A percentile compares a stretch with the other conserved stretches of the same genome.
These are phyloP conservation scores for Cololabis saira DNA, from an alignment of 2,113 vertebrate genomes.

Conservation along the genomic window DNA sequence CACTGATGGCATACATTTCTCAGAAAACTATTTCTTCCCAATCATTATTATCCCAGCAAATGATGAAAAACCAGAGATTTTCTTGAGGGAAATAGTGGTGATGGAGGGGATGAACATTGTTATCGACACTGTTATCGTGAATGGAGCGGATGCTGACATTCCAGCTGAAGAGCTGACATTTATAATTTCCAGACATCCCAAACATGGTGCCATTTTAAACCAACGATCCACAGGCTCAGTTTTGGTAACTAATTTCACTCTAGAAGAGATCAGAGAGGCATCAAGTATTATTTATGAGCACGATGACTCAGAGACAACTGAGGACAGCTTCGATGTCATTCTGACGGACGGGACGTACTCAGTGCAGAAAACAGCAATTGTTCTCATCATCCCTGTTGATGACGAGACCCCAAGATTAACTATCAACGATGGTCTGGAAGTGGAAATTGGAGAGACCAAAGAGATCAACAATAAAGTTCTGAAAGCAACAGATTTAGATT, in stretches of 20 bases:
- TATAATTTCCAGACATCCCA: conserved; percentile 85
- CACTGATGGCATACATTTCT: conserved; percentile 94
- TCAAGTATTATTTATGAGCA: conserved; percentile 96
- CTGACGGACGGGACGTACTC: conserved; percentile 89
- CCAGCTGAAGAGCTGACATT: conserved; percentile 86
- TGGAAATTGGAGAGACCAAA: conserved; percentile 89
- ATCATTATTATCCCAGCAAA: conserved; percentile 88
- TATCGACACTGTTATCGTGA: conserved; percentile 88
- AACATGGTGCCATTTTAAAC: conserved; percentile 88
- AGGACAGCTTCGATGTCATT: conserved; percentile 89
- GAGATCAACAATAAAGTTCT: conserved; percentile 85
- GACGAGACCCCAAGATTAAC: conserved; percentile 94
- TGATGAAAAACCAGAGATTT: conserved; percentile 94
- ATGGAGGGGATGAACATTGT: conserved; percentile 96
- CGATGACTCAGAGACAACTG: conserved; percentile 92
- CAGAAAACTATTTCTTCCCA: conserved; percentile 88
- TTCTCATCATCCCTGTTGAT: conserved; percentile 90
- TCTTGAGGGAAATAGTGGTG: conserved; percentile 88
- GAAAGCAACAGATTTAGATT: conserved; percentile 94
- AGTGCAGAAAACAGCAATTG: conserved; percentile 79
- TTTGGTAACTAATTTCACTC: conserved; percentile 87
- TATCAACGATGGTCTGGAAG: conserved; percentile 92
- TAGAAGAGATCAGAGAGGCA: conserved; percentile 89
- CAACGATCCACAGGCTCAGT: conserved; percentile 88
- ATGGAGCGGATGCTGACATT: conserved; percentile 87